Evolutionary conservation across 2,888 invertebrate genomes (phyloP).

Genomic region (Neocrepidodera transversa): DNA sequence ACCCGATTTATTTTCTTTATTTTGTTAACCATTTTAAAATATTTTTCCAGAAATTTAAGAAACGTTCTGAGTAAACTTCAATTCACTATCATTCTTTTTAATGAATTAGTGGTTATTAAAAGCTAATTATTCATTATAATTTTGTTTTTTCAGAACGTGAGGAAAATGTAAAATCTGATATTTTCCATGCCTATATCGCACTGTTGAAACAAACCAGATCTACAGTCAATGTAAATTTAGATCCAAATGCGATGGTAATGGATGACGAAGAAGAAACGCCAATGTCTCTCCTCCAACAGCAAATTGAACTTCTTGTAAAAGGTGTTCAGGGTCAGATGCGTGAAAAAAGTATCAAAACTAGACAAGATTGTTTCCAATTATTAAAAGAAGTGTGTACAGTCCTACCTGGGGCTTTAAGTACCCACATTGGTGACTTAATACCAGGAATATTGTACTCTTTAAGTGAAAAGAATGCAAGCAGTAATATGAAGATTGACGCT

Average conservation of each 20-base stretch:
- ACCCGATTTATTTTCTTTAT: no score
- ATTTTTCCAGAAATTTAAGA: no score
- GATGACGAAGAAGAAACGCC: constrained; percentile 72
- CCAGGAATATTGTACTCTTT: constrained; percentile 90
- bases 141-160: constrained; percentile 79
- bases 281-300: constrained; percentile 65
- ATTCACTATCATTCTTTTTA: no score
- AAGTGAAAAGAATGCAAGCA: constrained; percentile 91
- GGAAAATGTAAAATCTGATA: constrained; percentile 98
- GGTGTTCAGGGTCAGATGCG: constrained; percentile 88
- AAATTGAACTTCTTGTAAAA: constrained; percentile 81
- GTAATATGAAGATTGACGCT: constrained; percentile 98
- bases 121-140: no score
- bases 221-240: constrained; percentile 67
- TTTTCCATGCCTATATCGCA: constrained; percentile 95
- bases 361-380: constrained; percentile 91
- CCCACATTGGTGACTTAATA: constrained; percentile 76
- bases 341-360: constrained; percentile 84
- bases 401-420: constrained; percentile 86
- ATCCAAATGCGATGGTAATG: constrained; percentile 69
- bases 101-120: no score
- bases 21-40: no score
- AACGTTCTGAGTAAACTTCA: no score
- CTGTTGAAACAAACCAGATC: constrained; percentile 89
- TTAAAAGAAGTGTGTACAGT: constrained; percentile 90